Percentiles rank a stretch among this genome's conserved stretches.
These are phyloP conservation scores for Oxytorus armatus DNA, from an alignment of 2,888 invertebrate species.

Conservation along the genomic window DNA sequence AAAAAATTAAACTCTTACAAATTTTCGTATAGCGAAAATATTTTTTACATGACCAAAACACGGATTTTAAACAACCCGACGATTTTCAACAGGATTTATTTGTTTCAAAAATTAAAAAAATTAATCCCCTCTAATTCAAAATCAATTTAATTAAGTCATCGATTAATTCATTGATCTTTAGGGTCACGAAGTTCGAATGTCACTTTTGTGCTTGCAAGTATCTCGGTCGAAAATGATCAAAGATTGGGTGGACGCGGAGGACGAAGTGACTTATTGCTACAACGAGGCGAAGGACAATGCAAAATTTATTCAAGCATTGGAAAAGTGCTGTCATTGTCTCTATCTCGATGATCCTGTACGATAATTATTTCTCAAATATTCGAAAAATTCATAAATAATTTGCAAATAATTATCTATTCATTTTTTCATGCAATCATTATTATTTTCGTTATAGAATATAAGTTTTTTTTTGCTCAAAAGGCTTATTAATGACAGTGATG, in stretches of 20 bases:
- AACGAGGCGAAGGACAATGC: constrained; percentile 98
- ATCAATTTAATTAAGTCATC: not conserved
- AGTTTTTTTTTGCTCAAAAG: constrained; percentile 5
- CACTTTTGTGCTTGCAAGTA: constrained; percentile 90
- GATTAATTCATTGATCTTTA: constrained; percentile 75
- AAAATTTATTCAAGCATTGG: constrained; percentile 96
- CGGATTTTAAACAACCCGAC: too few species aligned
- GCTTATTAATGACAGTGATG: not conserved
- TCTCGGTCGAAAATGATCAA: constrained; percentile 92
- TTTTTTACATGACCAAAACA: too few species aligned
- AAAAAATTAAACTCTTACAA: too few species aligned
- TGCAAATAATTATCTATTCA: too few species aligned
- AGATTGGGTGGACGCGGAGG: constrained; percentile 93
- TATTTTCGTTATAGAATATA: not conserved
- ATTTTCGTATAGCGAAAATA: too few species aligned
- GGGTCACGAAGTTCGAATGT: constrained; percentile 91
- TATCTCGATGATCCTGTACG: constrained; percentile 96
- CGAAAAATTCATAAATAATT: too few species aligned
- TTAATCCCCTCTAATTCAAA: too few species aligned
- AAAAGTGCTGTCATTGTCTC: constrained; percentile 96
- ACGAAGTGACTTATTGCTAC: constrained; percentile 96
- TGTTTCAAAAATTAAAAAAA: too few species aligned
- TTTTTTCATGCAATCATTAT: not conserved
- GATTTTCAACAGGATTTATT: too few species aligned
- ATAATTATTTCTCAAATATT: constrained; percentile 21